phyloP scores from a whole-genome alignment of 2,888 invertebrate genomes.

The Julus scandinavius region DNA sequence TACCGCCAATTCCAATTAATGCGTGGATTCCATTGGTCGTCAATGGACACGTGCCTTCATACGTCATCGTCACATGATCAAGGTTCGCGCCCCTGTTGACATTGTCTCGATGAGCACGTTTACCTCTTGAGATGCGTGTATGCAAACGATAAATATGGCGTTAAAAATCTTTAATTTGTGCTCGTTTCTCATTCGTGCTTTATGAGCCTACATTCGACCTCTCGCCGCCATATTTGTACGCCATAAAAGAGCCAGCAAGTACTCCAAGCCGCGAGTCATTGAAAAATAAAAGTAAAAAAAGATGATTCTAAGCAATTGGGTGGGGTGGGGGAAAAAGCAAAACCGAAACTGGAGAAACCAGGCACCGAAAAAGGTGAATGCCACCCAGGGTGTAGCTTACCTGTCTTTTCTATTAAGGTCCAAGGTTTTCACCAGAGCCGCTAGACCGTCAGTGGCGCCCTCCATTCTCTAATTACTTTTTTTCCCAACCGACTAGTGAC shows the following conservation, averaged over 20 bases:
- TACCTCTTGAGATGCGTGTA: neutral
- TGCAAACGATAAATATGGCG: neutral
- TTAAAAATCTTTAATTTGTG: no score
- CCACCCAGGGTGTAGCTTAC: constrained; percentile 42
- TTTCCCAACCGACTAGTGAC: neutral
- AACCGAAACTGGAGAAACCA: constrained; percentile 34
- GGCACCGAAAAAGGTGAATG: constrained; percentile 23
- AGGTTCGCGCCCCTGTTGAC: neutral
- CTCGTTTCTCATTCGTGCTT: neutral
- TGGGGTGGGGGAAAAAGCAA: neutral
- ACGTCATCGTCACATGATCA: neutral
- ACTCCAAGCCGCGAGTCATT: neutral
- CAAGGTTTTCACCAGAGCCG: constrained; percentile 3
- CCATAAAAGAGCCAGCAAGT: neutral
- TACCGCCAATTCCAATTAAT: no score
- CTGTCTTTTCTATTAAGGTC: neutral
- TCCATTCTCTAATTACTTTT: neutral
- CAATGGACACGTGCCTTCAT: no score
- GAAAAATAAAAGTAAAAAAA: neutral
- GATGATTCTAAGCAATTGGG: no score
- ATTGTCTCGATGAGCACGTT: neutral
- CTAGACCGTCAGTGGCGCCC: constrained; percentile 8
- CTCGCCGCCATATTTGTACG: neutral
- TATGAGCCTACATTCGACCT: neutral
- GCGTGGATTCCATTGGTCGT: no score